Evolutionary conservation across 2,888 invertebrate species (phyloP).

Genomic region (Chydorus sphaericus): DNA sequence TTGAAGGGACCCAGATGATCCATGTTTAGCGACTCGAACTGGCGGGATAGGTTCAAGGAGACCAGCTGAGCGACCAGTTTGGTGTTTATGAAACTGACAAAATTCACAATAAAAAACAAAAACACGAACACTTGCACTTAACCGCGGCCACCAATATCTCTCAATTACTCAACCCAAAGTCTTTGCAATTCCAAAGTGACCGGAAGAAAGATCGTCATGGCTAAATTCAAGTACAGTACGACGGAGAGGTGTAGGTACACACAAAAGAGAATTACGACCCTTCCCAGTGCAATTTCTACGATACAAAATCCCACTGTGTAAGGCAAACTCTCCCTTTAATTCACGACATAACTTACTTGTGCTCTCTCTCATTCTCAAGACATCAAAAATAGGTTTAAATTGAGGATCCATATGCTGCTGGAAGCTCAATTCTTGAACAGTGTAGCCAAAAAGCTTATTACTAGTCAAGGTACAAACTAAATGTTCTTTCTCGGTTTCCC

Average conservation of each 20-base stretch:
- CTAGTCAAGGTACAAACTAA: no score
- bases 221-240: neutral
- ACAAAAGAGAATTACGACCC: neutral
- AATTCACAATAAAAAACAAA: neutral
- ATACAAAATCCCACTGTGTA: neutral
- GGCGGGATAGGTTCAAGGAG: neutral
- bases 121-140: neutral
- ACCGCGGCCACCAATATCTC: constrained; percentile 2
- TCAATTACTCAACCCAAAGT: neutral
- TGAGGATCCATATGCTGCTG: constrained; percentile 3
- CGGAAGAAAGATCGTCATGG: neutral
- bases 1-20: constrained; percentile 2
- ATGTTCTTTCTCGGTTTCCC: no score
- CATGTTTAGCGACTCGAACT: neutral
- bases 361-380: neutral
- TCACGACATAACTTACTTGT: neutral
- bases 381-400: neutral
- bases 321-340: neutral
- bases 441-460: no score
- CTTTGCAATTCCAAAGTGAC: constrained; percentile 2
- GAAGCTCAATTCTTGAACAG: neutral
- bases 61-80: neutral
- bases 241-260: neutral
- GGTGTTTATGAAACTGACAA: neutral
- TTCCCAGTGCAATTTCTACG: neutral